Conservation (phyloP, 2,797 vertebrate species). For the Thaleichthys pacificus region DNA sequence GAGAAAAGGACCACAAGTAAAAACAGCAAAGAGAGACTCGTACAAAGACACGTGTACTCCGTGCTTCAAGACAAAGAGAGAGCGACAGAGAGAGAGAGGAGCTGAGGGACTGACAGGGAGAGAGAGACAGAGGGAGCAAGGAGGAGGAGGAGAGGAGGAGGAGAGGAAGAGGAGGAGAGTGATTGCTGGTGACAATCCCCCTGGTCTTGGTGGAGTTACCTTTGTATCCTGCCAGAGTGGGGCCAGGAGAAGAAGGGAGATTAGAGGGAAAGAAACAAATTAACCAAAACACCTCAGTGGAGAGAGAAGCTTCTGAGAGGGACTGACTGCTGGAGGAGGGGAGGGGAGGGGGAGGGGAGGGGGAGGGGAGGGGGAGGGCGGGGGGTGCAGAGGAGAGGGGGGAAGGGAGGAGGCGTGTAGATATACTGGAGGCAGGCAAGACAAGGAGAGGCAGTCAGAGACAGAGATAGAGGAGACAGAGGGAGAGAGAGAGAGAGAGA, state of each 20-base stretch:
- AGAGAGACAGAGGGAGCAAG: neutral
- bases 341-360: conserved; percentile 28
- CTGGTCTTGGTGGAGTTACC: conserved; percentile 90
- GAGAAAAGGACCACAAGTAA: conserved; percentile 80
- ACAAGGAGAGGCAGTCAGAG: no score
- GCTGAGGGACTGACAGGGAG: conserved; percentile 8
- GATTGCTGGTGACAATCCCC: conserved; percentile 88
- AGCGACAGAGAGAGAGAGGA: conserved; percentile 60
- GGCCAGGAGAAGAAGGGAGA: conserved; percentile 88
- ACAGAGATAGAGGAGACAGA: neutral
- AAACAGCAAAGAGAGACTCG: conserved; percentile 71
- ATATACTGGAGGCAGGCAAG: conserved; percentile 10
- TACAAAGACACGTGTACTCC: conserved; percentile 85
- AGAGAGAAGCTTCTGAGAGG: conserved; percentile 43
- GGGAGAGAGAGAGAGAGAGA: neutral
- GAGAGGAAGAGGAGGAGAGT: conserved; percentile 72
- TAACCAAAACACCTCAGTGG: conserved; percentile 70
- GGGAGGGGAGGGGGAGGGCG: neutral
- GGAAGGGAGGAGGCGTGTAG: conserved; percentile 3
- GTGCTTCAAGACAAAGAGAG: conserved; percentile 81
- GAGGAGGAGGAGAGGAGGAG: conserved; percentile 6
- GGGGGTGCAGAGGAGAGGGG: neutral
- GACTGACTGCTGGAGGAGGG: conserved; percentile 32
- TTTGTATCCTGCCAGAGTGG: conserved; percentile 85
- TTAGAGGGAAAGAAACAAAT: conserved; percentile 89